Evolutionary conservation across 2,797 vertebrate genomes (phyloP).

Genomic region (Setipinna tenuifilis): DNA sequence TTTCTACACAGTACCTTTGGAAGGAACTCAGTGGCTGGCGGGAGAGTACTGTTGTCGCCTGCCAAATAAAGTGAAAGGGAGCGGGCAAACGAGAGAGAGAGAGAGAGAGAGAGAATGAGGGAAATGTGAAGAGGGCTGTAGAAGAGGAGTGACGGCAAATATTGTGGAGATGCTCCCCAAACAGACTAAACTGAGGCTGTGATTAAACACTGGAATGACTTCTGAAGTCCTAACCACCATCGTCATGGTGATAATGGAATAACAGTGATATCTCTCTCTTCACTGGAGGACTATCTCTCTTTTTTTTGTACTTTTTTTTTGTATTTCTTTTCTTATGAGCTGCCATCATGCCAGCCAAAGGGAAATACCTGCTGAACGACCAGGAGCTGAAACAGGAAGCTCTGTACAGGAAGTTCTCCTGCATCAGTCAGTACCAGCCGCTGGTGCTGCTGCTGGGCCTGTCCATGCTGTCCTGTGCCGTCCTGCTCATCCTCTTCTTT

Average conservation of each 20-base stretch:
- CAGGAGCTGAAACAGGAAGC: slow-evolving; percentile 83
- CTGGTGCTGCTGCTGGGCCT: slow-evolving; percentile 88
- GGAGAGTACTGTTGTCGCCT: slow-evolving; percentile 64
- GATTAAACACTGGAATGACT: slow-evolving; percentile 32
- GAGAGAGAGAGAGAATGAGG: slow-evolving; percentile 7
- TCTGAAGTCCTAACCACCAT: slow-evolving; percentile 22
- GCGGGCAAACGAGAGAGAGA: slow-evolving; percentile 48
- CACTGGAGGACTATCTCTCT: background rate
- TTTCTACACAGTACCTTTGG: slow-evolving; percentile 55
- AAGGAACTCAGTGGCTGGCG: slow-evolving; percentile 67
- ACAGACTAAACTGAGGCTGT: slow-evolving; percentile 43
- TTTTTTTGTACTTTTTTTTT: slow-evolving; percentile 27
- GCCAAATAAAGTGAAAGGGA: slow-evolving; percentile 47
- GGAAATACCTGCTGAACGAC: slow-evolving; percentile 92
- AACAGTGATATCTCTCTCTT: slow-evolving; percentile 10
- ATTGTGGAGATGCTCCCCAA: slow-evolving; percentile 55
- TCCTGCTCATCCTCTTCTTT: slow-evolving; percentile 81
- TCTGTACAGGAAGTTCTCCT: slow-evolving; percentile 90
- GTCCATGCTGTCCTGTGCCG: slow-evolving; percentile 75
- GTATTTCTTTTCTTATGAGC: slow-evolving; percentile 51
- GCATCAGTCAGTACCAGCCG: slow-evolving; percentile 89
- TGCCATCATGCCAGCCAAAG: slow-evolving; percentile 90
- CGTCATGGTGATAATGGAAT: slow-evolving; percentile 36
- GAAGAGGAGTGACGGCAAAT: slow-evolving; percentile 31
- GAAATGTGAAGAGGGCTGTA: slow-evolving; percentile 29